These are phyloP conservation scores for Salpingus planirostris DNA, from an alignment of 2,888 invertebrate genomes.

Conservation along the genomic window DNA sequence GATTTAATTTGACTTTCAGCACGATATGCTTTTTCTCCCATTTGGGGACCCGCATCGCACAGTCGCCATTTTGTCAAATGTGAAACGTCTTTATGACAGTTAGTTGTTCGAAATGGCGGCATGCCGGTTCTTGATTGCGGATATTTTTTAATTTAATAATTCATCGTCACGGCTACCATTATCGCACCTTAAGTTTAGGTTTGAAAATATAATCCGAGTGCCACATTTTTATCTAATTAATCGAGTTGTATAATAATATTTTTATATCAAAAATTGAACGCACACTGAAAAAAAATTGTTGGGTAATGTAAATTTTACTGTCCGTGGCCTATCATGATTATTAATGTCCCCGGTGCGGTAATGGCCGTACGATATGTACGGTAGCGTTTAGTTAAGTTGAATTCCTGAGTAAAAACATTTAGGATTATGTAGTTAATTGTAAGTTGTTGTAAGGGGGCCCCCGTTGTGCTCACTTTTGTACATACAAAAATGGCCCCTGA, in stretches of 20 bases:
- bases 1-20: too few relatives aligned
- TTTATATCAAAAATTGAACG: constrained; percentile 10
- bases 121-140: too few relatives aligned
- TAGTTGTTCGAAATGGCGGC: too few relatives aligned
- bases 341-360: constrained; percentile 8
- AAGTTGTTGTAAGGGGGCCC: constrained; percentile 23
- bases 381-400: constrained; percentile 13
- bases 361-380: constrained; percentile 1
- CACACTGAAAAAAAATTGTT: constrained; percentile 12
- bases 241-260: too few relatives aligned
- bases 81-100: too few relatives aligned
- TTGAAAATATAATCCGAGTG: constrained; percentile 1
- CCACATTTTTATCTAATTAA: constrained; percentile 4
- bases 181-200: constrained; percentile 10
- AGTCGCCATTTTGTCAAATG: too few relatives aligned
- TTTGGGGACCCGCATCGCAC: too few relatives aligned
- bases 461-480: constrained; percentile 27
- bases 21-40: too few relatives aligned
- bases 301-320: constrained; percentile 9
- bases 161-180: constrained; percentile 8
- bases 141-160: too few relatives aligned
- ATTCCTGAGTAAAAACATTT: constrained; percentile 16
- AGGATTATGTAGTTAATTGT: constrained; percentile 24
- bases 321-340: background rate
- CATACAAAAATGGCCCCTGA: constrained; percentile 28